phyloP scores from a whole-genome alignment of 2,113 vertebrate genomes.

The Benitochromis conjunctus region DNA sequence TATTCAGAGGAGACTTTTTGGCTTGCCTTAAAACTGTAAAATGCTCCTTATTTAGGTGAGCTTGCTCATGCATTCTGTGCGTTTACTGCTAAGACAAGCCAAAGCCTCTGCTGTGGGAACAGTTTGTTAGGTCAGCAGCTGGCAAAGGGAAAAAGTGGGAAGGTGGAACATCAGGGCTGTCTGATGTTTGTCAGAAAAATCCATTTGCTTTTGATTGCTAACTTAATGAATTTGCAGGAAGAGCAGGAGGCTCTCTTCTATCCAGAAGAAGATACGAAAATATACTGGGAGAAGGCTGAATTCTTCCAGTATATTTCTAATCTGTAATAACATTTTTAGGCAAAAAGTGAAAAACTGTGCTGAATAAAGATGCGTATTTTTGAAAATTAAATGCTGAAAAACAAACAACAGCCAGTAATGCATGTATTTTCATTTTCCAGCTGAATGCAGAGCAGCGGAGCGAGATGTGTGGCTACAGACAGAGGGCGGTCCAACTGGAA shows the following conservation, averaged over 20 bases:
- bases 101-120: not conserved
- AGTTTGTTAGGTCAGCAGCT: slow-evolving; percentile 18
- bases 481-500: slow-evolving; percentile 79
- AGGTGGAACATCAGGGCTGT: not conserved
- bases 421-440: slow-evolving; percentile 59
- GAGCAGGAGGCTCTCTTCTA: not conserved
- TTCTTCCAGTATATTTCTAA: not conserved
- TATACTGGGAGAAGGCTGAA: not conserved
- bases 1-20: not conserved
- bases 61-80: not conserved
- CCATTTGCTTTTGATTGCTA: slow-evolving; percentile 2
- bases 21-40: not conserved
- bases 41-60: not conserved
- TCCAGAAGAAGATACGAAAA: not conserved
- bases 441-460: slow-evolving; percentile 79
- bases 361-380: not conserved
- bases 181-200: slow-evolving; percentile 1
- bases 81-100: not conserved
- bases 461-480: slow-evolving; percentile 80
- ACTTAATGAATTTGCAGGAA: not conserved
- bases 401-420: not conserved
- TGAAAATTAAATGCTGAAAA: not conserved
- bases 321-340: not conserved
- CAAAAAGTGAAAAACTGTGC: not conserved
- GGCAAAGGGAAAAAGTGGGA: not conserved